A percentile compares a stretch with the other conserved stretches of the same genome.
phyloP scores from a whole-genome alignment of 2,113 vertebrate genomes.

The Malurus elegans region DNA sequence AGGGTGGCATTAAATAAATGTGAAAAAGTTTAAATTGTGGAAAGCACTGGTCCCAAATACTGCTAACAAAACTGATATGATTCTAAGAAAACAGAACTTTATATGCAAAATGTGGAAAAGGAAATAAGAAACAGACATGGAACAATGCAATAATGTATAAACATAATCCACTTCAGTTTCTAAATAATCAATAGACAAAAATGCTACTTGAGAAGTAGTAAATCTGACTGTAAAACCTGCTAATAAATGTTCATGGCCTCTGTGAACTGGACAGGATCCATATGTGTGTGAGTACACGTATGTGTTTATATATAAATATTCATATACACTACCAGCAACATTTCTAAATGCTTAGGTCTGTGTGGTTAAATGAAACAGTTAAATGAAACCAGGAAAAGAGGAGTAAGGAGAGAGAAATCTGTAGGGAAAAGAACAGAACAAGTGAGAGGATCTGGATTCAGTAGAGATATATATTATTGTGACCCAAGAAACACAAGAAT shows the following conservation, averaged over 20 bases:
- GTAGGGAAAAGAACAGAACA: background rate
- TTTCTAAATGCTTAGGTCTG: background rate
- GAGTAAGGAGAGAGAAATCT: background rate
- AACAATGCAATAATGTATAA: background rate
- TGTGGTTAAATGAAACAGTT: background rate
- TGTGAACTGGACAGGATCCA: background rate
- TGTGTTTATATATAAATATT: background rate
- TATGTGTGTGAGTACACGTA: accelerated
- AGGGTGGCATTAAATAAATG: background rate
- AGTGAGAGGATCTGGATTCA: accelerated
- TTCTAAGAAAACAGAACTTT: background rate
- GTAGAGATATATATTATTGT: background rate
- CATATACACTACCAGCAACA: background rate
- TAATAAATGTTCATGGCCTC: background rate
- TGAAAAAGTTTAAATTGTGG: background rate
- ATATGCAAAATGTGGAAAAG: background rate
- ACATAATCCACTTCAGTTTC: background rate
- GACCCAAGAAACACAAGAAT: background rate
- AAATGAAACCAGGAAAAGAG: background rate
- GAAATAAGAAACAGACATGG: background rate
- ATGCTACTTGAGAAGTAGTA: background rate
- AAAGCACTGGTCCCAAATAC: background rate
- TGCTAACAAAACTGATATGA: background rate
- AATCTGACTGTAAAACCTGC: background rate
- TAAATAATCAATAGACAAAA: background rate